Evolutionary conservation across 2,797 vertebrate species (phyloP), one percentile per base, ranked within the genome.

Genomic region (Epinephelus coioides): DNA sequence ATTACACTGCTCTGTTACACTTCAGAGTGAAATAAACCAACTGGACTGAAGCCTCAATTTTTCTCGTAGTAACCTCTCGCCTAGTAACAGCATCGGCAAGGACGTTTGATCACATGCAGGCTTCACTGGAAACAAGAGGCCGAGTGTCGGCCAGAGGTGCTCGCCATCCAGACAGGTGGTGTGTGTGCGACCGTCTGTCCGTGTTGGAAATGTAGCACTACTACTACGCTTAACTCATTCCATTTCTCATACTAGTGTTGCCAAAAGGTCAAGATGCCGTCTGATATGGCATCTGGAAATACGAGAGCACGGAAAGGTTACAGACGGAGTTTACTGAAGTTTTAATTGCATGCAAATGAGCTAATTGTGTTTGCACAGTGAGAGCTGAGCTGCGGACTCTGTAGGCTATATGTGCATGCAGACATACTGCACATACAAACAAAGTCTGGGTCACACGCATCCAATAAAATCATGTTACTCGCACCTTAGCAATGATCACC

Each of bases 301-400:
- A 23, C 55, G 49, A 77, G 71, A 27, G 69, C 65, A 60, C 40
- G 71, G 56, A 88, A 91, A 92, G 85, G 84, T 88, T 82, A 82
- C 53, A 49, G 53, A 76, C 30, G 14, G 43, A 74, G 60, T 77
- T 85, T 66, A 69, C 8, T 84, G 27, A 82, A 73, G 61, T 78
- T 89, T 78, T 89, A 88, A 92, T 89, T 86, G 72, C 65, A 88
- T 75, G 78, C 56, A 87, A 92, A 92, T 88, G 57, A 88, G 82
- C 66, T 88, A 90, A 90, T 85, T 79, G 74, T 50, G 74, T 89
- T 88, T 85, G 82, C 72, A 38, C 23, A 46, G 51, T 25, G 56
- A 65, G 59, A 68, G 50, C 61, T 44, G 46, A 62, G 70, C 61
- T 46, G 64, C 68, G 21, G 21, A 78, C 51, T 74, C 69, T 34